These are phyloP conservation scores for Hystrix cristata DNA, from an alignment of 2,113 vertebrate genomes.

Conservation along the genomic window DNA sequence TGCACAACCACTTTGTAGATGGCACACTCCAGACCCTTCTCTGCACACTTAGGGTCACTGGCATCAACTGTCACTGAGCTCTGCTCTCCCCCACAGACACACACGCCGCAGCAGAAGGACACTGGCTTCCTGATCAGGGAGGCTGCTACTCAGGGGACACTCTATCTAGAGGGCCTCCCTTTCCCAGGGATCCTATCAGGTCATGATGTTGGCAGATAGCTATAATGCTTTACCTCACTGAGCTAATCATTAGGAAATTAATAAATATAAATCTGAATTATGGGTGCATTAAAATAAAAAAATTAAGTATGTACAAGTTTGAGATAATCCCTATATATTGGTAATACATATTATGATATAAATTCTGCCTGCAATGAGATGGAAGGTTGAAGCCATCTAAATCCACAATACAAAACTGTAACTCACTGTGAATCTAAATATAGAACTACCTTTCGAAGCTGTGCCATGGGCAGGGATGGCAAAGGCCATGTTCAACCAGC, in stretches of 20 bases:
- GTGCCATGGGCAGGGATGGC: background rate
- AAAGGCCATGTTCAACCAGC: background rate
- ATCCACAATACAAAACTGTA: background rate
- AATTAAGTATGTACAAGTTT: background rate
- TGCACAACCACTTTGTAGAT: background rate
- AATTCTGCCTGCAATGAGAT: background rate
- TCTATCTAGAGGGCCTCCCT: fast-evolving
- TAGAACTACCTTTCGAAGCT: background rate
- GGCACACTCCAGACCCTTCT: background rate
- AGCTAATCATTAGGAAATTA: background rate
- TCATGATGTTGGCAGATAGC: no score
- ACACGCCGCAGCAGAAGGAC: background rate
- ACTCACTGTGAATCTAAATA: background rate
- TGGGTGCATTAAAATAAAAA: slow-evolving; percentile 6
- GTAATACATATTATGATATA: background rate
- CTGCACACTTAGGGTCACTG: background rate
- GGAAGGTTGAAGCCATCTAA: background rate
- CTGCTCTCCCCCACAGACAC: background rate
- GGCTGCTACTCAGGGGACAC: background rate
- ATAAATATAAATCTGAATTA: background rate
- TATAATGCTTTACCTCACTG: background rate
- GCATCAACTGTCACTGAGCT: background rate
- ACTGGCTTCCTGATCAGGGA: background rate
- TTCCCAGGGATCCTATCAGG: background rate
- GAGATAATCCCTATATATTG: background rate